These are phyloP conservation scores for Progne subis DNA, from an alignment of 2,113 vertebrate genomes.

Conservation along the genomic window DNA sequence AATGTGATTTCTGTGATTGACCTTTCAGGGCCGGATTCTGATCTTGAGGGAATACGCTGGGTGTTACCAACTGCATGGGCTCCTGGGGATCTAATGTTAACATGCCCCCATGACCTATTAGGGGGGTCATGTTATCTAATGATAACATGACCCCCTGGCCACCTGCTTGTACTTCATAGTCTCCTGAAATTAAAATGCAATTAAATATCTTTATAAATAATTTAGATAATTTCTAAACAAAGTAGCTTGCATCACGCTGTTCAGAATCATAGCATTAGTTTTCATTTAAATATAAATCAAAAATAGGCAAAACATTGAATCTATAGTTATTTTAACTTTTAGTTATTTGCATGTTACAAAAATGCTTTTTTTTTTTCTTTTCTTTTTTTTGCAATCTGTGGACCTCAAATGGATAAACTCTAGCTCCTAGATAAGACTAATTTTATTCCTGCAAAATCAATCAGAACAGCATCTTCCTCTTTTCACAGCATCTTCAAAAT, in stretches of 20 bases:
- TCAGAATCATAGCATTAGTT: not conserved
- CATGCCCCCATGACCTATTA: not conserved
- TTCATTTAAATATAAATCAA: not conserved
- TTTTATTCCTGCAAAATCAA: constrained; percentile 8
- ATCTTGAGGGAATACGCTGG: not conserved
- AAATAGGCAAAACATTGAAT: not conserved
- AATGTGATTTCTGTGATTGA: not conserved
- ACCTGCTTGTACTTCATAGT: not conserved
- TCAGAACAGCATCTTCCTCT: not conserved
- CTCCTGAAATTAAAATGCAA: not conserved
- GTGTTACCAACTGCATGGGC: not conserved
- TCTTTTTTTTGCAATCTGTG: not conserved
- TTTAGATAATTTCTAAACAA: not conserved
- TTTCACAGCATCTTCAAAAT: not conserved
- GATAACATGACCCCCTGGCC: not conserved
- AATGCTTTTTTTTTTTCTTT: not conserved
- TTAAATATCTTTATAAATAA: not conserved
- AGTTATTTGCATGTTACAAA: not conserved
- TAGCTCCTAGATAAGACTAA: not conserved
- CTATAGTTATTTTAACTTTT: not conserved
- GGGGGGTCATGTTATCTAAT: not conserved
- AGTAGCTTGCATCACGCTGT: not conserved
- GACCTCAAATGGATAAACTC: not conserved
- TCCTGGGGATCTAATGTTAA: not conserved
- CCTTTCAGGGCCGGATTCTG: constrained; percentile 14